A percentile compares a stretch with the other conserved stretches of the same genome.
Evolutionary conservation across 2,888 invertebrate species (phyloP).

Genomic region (Prionchulus punctatus): DNA sequence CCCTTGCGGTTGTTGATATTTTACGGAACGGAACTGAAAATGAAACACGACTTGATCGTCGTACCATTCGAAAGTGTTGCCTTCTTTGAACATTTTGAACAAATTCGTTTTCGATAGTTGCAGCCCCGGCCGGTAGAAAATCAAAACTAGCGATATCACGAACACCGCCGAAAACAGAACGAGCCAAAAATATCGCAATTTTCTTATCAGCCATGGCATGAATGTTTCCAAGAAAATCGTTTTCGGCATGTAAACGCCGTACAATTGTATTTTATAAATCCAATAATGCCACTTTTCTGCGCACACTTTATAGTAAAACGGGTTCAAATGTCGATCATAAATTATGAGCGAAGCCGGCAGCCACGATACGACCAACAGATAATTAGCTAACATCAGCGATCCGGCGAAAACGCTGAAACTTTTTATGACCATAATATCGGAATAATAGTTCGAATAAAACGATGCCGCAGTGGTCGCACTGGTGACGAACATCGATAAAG

Average conservation of each 20-base stretch:
- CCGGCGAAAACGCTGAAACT: slow-evolving; percentile 56
- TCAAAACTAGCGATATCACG: slow-evolving; percentile 46
- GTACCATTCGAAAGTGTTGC: slow-evolving; percentile 8
- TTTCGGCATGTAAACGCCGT: slow-evolving; percentile 10
- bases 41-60: background rate
- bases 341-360: slow-evolving; percentile 65
- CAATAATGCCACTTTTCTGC: background rate
- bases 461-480: slow-evolving; percentile 80
- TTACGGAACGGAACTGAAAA: background rate
- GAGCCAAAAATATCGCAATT: slow-evolving; percentile 35
- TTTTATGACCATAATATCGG: slow-evolving; percentile 69
- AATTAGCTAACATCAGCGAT: slow-evolving; percentile 71
- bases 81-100: slow-evolving; percentile 58
- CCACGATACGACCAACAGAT: slow-evolving; percentile 72
- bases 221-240: slow-evolving; percentile 32
- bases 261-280: background rate
- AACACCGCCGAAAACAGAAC: slow-evolving; percentile 41
- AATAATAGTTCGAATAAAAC: slow-evolving; percentile 72
- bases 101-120: slow-evolving; percentile 64
- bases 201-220: slow-evolving; percentile 32
- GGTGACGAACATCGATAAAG: slow-evolving; percentile 74
- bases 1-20: background rate
- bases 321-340: background rate
- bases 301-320: slow-evolving; percentile 13
- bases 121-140: slow-evolving; percentile 65